Evolutionary conservation across 2,888 invertebrate genomes (phyloP).

Genomic region (Cyaniris semiargus): DNA sequence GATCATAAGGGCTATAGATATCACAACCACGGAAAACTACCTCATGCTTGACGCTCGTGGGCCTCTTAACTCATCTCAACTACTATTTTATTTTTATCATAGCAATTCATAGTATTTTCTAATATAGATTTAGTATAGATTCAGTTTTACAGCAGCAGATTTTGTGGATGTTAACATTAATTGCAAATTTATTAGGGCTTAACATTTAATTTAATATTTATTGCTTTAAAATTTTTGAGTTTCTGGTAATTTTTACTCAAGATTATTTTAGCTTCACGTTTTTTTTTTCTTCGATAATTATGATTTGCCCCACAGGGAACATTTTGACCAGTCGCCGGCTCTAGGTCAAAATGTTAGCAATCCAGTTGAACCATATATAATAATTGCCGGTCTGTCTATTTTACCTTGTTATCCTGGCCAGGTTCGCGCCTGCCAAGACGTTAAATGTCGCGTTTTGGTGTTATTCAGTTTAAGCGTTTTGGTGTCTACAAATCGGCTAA

Average conservation of each 20-base stretch:
- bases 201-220: neutral
- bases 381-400: constrained; percentile 20
- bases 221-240: neutral
- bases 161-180: neutral
- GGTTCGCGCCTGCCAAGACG: constrained; percentile 10
- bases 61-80: constrained; percentile 23
- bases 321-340: constrained; percentile 18
- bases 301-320: constrained; percentile 10
- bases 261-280: neutral
- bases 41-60: constrained; percentile 36
- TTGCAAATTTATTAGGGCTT: neutral
- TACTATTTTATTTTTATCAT: neutral
- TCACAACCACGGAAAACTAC: constrained; percentile 41
- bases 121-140: neutral
- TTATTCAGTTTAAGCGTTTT: constrained; percentile 20
- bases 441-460: constrained; percentile 16
- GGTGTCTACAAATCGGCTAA: constrained; percentile 17
- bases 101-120: neutral
- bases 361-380: neutral
- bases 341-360: constrained; percentile 1
- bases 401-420: constrained; percentile 26
- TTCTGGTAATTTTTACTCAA: neutral
- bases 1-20: constrained; percentile 33
- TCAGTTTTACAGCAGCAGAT: neutral
- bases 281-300: neutral